Percentiles rank a stretch among this genome's conserved stretches.
phyloP scores from a whole-genome alignment of 2,888 invertebrate genomes.

The Ischnus inquisitorius region DNA sequence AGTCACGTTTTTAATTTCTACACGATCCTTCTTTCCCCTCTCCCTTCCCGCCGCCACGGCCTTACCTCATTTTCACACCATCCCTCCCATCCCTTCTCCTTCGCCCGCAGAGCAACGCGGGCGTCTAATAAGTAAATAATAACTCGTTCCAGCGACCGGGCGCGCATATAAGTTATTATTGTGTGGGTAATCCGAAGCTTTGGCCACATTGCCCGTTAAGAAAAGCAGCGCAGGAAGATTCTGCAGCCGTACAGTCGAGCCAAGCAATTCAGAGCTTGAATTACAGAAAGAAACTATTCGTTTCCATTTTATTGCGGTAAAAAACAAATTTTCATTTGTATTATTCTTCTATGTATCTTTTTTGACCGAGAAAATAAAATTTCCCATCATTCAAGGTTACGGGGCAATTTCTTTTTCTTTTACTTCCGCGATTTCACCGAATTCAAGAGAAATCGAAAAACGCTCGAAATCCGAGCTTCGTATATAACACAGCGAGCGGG shows the following conservation, averaged over 20 bases:
- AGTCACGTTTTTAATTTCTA: slow-evolving; percentile 85
- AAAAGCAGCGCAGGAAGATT: not conserved
- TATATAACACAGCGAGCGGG: slow-evolving; percentile 8
- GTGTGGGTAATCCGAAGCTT: slow-evolving; percentile 59
- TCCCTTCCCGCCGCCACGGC: slow-evolving; percentile 53
- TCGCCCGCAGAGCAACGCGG: slow-evolving; percentile 58
- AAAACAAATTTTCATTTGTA: not conserved
- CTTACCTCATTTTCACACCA: slow-evolving; percentile 83
- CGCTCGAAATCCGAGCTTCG: slow-evolving; percentile 25
- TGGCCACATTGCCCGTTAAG: slow-evolving; percentile 24
- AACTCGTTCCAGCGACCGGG: slow-evolving; percentile 75
- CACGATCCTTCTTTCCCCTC: slow-evolving; percentile 44
- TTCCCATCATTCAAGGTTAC: not conserved
- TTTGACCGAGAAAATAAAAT: not conserved
- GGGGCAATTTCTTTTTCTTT: slow-evolving; percentile 10
- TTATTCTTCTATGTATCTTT: not conserved
- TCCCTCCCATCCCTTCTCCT: slow-evolving; percentile 48
- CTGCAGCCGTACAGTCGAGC: slow-evolving; percentile 1
- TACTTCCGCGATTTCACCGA: slow-evolving; percentile 17
- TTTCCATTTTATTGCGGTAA: not conserved
- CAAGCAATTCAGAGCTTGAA: not conserved
- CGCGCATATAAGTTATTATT: slow-evolving; percentile 62
- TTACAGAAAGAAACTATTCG: not conserved
- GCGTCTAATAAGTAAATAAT: slow-evolving; percentile 83
- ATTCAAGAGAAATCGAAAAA: not conserved